A percentile compares a stretch with the other conserved stretches of the same genome.
These are phyloP conservation scores for Catagonus wagneri DNA, from an alignment of 2,113 vertebrate species.

Conservation along the genomic window DNA sequence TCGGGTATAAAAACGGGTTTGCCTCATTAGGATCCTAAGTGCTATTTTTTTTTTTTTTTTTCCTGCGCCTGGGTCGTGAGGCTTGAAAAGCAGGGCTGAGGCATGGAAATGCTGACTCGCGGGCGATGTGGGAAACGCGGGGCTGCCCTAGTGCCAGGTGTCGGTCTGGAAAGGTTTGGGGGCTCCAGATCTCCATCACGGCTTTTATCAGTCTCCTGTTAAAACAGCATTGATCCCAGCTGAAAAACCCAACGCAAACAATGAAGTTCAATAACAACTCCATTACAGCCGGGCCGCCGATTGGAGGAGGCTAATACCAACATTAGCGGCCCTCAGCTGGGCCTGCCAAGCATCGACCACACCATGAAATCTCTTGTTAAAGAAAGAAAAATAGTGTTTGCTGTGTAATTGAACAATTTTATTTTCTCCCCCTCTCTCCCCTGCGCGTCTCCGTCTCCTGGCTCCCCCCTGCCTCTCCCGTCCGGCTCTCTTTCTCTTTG, in stretches of 20 bases:
- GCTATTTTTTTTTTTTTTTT: conserved; percentile 67
- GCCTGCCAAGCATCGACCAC: conserved; percentile 95
- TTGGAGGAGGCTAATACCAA: conserved; percentile 94
- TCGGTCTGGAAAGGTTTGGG: conserved; percentile 86
- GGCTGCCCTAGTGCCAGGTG: conserved; percentile 83
- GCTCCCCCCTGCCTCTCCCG: conserved; percentile 72
- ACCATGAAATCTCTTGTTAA: conserved; percentile 99
- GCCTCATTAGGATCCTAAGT: not conserved
- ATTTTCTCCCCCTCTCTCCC: conserved; percentile 88
- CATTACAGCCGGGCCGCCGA: conserved; percentile 93
- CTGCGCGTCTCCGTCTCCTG: conserved; percentile 49
- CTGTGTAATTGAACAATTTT: conserved; percentile 99
- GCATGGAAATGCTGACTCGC: conserved; percentile 68
- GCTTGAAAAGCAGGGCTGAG: conserved; percentile 18
- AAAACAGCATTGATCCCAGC: conserved; percentile 98
- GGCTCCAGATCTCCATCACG: conserved; percentile 91
- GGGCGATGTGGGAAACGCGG: conserved; percentile 50
- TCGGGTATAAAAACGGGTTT: not conserved
- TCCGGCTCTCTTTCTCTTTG: conserved; percentile 88
- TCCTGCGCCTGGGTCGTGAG: conserved; percentile 60
- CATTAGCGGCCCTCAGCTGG: conserved; percentile 98
- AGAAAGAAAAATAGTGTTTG: conserved; percentile 99
- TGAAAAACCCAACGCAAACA: conserved; percentile 96
- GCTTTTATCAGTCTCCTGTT: conserved; percentile 95
- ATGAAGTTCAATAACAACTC: conserved; percentile 99